Evolutionary conservation across 2,113 vertebrate species (phyloP).

Genomic region (Smithornis capensis): DNA sequence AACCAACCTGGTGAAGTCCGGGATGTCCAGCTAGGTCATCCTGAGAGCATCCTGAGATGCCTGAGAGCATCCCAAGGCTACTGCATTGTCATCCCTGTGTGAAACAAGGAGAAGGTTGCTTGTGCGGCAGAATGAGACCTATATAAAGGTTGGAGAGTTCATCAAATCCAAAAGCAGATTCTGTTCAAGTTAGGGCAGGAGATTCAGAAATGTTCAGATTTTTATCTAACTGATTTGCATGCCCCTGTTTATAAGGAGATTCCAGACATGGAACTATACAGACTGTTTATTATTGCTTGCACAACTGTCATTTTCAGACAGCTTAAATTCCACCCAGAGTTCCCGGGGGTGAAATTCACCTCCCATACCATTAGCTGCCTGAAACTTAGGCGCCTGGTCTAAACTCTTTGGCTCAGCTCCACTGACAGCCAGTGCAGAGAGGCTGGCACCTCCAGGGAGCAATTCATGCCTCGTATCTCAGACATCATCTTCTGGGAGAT

Average conservation of each 20-base stretch:
- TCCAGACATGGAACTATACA: slow-evolving; percentile 18
- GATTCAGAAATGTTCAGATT: slow-evolving; percentile 49
- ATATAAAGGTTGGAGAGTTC: background rate
- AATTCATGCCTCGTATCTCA: background rate
- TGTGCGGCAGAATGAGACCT: background rate
- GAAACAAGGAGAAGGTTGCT: background rate
- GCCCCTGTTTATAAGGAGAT: slow-evolving; percentile 43
- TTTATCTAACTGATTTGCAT: slow-evolving; percentile 66
- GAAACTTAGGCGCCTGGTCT: background rate
- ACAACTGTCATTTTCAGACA: slow-evolving; percentile 57
- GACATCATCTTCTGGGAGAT: background rate
- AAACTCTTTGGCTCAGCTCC: slow-evolving; percentile 17
- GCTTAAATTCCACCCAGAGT: slow-evolving; percentile 25
- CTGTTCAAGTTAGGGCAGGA: slow-evolving; percentile 56
- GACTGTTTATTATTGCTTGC: slow-evolving; percentile 53
- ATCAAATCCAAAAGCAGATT: slow-evolving; percentile 15
- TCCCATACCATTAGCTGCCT: slow-evolving; percentile 12
- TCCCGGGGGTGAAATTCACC: slow-evolving; percentile 36
- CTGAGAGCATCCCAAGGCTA: background rate
- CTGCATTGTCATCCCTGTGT: background rate
- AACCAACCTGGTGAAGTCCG: background rate
- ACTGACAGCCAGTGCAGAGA: background rate
- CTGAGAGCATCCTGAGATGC: background rate
- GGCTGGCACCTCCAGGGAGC: background rate
- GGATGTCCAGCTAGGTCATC: background rate